These are phyloP conservation scores for Steinernema hermaphroditum DNA, from an alignment of 2,888 invertebrate species.

Conservation along the genomic window DNA sequence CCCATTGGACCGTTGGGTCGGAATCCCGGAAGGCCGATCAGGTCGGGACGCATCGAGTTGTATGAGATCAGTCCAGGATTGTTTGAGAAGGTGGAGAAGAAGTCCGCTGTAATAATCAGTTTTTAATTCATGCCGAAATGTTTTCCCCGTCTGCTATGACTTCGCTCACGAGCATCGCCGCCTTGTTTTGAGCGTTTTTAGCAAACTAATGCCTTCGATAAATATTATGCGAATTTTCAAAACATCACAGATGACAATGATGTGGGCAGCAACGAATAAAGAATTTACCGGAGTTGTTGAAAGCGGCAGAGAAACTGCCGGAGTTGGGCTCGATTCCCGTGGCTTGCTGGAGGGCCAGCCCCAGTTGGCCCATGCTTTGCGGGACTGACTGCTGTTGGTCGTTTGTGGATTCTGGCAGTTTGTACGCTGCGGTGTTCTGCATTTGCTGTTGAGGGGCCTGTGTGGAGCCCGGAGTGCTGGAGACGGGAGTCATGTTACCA, in stretches of 20 bases:
- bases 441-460: neutral
- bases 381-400: constrained; percentile 1
- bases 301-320: constrained; percentile 6
- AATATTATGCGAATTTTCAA: no score
- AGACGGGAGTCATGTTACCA: constrained; percentile 26
- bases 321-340: constrained; percentile 9
- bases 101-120: constrained; percentile 19
- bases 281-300: constrained; percentile 26
- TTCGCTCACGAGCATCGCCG: no score
- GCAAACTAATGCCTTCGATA: no score
- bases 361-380: constrained; percentile 16
- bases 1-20: constrained; percentile 28
- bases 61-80: constrained; percentile 25
- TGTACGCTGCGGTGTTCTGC: constrained; percentile 22
- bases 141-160: no score
- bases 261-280: no score
- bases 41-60: constrained; percentile 24
- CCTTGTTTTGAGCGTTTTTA: no score
- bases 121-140: no score
- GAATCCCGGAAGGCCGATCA: constrained; percentile 10
- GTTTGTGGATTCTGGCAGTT: neutral
- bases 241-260: no score
- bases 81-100: constrained; percentile 30
- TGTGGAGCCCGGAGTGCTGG: constrained; percentile 11
- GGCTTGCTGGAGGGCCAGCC: constrained; percentile 21